A percentile compares a stretch with the other conserved stretches of the same genome.
Conservation (phyloP, 2,797 vertebrate species). For the Falco cherrug region DNA sequence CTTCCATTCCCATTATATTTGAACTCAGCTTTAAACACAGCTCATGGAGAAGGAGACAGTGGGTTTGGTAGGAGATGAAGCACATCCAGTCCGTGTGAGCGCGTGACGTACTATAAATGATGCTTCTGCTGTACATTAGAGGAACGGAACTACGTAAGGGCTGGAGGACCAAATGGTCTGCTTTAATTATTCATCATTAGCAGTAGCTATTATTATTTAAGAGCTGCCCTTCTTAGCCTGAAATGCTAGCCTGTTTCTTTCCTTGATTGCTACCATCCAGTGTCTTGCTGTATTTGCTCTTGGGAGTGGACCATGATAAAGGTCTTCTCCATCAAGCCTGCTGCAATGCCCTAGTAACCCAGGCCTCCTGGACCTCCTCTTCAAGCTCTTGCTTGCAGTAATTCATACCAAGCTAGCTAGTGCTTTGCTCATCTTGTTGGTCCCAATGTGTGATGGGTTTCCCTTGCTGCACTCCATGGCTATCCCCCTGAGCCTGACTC, state of each 20-base stretch:
- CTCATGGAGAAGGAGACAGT: not conserved
- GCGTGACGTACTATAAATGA: not conserved
- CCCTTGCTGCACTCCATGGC: not conserved
- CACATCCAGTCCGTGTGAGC: not conserved
- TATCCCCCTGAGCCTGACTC: not conserved
- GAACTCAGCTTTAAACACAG: not conserved
- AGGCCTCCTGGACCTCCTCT: not conserved
- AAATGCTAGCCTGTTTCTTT: not conserved
- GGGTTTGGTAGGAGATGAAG: not conserved
- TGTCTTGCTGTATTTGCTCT: not conserved
- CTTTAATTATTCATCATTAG: conserved; percentile 40
- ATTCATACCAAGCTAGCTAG: not conserved
- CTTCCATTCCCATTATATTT: not conserved
- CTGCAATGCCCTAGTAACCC: not conserved
- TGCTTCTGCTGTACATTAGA: not conserved
- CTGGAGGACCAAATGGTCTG: not conserved
- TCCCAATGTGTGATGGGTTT: not conserved
- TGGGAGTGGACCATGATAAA: not conserved
- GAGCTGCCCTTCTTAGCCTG: not conserved
- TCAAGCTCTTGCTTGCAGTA: not conserved
- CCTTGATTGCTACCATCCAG: not conserved
- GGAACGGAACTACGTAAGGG: not conserved
- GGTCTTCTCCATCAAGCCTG: not conserved
- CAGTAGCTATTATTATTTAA: conserved; percentile 7
- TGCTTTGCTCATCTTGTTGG: not conserved